Base-by-base conservation (phyloP, 2,888 invertebrate species). In the Tetheella fluctuosa region DNA sequence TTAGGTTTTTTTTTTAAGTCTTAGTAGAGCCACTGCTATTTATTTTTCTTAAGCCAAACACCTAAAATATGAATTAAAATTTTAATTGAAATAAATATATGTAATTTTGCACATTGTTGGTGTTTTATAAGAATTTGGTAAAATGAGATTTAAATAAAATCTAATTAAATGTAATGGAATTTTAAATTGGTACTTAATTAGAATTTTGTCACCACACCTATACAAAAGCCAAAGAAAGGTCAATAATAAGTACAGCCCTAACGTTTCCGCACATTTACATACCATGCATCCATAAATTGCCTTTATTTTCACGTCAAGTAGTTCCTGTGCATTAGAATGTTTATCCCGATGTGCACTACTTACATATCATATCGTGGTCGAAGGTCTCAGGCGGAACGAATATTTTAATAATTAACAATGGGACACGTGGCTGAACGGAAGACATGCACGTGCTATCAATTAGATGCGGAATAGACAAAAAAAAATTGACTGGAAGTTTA, bases 381-480 rank as follows among this genome's bases (percentile, higher is more conserved):
- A 73, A 76, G 73, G 70, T 68, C 78, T 67, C 64, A 64, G 76
- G 74, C 82, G 85, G 85, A 88, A 87, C 86, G 88, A 89, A 89
- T 87, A 85, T 83, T 88, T 87, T 85, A 86, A 89, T 90, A 88
- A 81, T 80, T 81, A 77, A 83, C 76, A 84, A 85, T 80, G 73
- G 76, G 86, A 81, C 92, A 92, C 92, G 92, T 91, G 92, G 82
- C 92, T 74, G 68, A 81, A 66, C 88, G 91, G 91, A 92, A 87
- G 82, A 80, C 62, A 74, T 85, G 83, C 92, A 92, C 92, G 92
- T 93, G 92, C 84, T 89, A 83, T 84, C 91, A 91, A 93, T 93
- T 93, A 92, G 81, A 89, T 78, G 76, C 78, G 82, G 77, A 84
- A 81, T 73, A 79, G 75, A 79, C 69, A 77, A 73, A 79, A 82